Evolutionary conservation across 1,140 invertebrate species (phyloP).

Genomic region (Atopsyche davidsoni): DNA sequence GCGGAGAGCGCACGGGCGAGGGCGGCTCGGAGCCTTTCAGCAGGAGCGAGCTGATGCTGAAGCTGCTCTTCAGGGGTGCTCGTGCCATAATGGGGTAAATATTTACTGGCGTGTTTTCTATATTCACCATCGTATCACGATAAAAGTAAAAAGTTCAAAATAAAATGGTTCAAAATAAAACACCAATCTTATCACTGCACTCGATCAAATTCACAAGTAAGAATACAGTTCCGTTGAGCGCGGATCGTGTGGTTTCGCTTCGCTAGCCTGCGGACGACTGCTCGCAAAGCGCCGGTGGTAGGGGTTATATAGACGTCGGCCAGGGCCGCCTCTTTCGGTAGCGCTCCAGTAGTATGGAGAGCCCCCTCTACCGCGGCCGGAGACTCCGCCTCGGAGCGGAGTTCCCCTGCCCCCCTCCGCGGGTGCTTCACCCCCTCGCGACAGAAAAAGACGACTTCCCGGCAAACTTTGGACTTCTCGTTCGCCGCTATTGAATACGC

Average conservation of each 20-base stretch:
- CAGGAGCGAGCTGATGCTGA: slow-evolving; percentile 66
- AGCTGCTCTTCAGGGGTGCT: slow-evolving; percentile 60
- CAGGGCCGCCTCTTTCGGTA: not conserved
- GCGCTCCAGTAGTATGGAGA: not conserved
- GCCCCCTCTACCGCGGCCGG: not conserved
- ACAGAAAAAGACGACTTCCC: too few relatives aligned
- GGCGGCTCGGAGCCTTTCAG: slow-evolving; percentile 55
- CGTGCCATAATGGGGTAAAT: slow-evolving; percentile 51
- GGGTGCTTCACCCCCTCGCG: too few relatives aligned
- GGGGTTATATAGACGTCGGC: slow-evolving; percentile 23
- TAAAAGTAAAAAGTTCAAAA: not conserved
- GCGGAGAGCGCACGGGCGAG: slow-evolving; percentile 35
- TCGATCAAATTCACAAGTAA: slow-evolving; percentile 12
- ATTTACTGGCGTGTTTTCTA: slow-evolving; percentile 34
- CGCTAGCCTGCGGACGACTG: slow-evolving; percentile 15
- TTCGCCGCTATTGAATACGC: too few relatives aligned
- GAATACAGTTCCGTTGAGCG: slow-evolving; percentile 5
- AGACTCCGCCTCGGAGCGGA: not conserved
- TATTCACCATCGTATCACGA: slow-evolving; percentile 30
- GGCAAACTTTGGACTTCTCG: too few relatives aligned
- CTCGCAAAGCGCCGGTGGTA: slow-evolving; percentile 1
- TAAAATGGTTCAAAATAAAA: slow-evolving; percentile 1
- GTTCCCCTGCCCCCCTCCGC: too few relatives aligned
- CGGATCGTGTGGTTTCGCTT: slow-evolving; percentile 3
- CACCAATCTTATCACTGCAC: slow-evolving; percentile 1